Base-by-base conservation (phyloP, 2,113 vertebrate genomes). In the Prionailurus viverrinus region DNA sequence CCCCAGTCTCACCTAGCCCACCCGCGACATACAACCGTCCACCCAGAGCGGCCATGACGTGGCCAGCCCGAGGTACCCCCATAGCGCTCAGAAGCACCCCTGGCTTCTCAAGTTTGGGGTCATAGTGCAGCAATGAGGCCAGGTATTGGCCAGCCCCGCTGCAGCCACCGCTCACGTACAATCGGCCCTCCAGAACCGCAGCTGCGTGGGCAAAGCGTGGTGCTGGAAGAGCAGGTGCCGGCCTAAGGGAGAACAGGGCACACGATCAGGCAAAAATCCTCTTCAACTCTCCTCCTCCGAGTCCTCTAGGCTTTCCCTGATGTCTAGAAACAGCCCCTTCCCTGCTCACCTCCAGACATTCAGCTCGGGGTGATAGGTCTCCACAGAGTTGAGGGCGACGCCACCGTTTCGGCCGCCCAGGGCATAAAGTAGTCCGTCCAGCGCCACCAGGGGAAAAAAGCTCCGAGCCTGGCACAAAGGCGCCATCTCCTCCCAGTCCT, bases 261-360 rank as follows among this genome's bases (percentile, higher is more conserved):
- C 3, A 18, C 1, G 65, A 19, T 90, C 74, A 96, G 88, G 65
- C 65, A 71, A 25, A 8, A 48, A 7, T 71, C 31, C 63, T 41
- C 74, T 39, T 81, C 48, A n/a, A 13, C n/a, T 79, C 13, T 84
- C 68, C 79, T n/a, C 33, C 16, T 80, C 69, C 39, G 71, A 81
- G 66, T 53, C 58, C 29, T 33, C 76, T 18, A 19, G 39, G 61
- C 76, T 61, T 25, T 86, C 53, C 80, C n/a, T 7, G 48, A 48
- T 33, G 45, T 25, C 29, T 71, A 63, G 79, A 76, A 53, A 83
- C 58, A 65, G n/a, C 61, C 27, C 9, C 39, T 85, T n/a, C 53
- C 45, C 31, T 31, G 23, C 99, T 98, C 97, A 99, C 99, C 99
- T 99, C 99, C 99, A 99, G 79, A 97, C 89, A 80, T 99, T 97